Percentiles rank a stretch among this genome's conserved stretches.
These are phyloP conservation scores for Butastur rufipennis DNA, from an alignment of 2,113 vertebrate genomes.

Conservation along the genomic window DNA sequence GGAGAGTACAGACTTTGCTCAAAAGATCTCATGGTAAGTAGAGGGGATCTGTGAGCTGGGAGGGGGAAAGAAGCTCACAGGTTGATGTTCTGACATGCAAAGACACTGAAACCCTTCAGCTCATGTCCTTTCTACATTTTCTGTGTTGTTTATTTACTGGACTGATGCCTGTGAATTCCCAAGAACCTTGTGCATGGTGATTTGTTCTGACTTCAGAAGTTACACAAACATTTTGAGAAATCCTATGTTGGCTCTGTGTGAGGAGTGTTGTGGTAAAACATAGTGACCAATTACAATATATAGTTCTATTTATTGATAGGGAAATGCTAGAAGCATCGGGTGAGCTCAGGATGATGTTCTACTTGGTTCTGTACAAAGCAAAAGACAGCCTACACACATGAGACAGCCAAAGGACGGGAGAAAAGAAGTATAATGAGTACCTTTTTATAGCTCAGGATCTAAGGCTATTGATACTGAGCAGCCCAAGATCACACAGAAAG, in stretches of 20 bases:
- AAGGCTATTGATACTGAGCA: neutral
- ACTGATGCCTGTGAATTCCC: neutral
- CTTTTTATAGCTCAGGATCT: neutral
- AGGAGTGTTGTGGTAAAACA: neutral
- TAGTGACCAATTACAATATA: neutral
- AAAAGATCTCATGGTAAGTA: neutral
- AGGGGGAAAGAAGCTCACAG: neutral
- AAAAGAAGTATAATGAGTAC: neutral
- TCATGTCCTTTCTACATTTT: neutral
- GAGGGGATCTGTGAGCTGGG: neutral
- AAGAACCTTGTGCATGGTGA: neutral
- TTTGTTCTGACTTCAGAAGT: neutral
- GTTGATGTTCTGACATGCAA: neutral
- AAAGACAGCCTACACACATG: neutral
- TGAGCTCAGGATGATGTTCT: neutral
- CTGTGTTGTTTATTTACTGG: neutral
- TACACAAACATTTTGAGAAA: neutral
- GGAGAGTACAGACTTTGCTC: neutral
- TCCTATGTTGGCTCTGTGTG: neutral
- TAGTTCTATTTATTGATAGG: neutral
- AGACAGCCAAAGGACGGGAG: neutral
- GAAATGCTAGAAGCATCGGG: neutral
- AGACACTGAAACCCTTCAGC: neutral
- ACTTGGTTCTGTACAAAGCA: neutral
- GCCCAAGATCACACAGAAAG: neutral